Conservation (phyloP, 2,888 invertebrate genomes). For the Lasioglossum leucozonium region DNA sequence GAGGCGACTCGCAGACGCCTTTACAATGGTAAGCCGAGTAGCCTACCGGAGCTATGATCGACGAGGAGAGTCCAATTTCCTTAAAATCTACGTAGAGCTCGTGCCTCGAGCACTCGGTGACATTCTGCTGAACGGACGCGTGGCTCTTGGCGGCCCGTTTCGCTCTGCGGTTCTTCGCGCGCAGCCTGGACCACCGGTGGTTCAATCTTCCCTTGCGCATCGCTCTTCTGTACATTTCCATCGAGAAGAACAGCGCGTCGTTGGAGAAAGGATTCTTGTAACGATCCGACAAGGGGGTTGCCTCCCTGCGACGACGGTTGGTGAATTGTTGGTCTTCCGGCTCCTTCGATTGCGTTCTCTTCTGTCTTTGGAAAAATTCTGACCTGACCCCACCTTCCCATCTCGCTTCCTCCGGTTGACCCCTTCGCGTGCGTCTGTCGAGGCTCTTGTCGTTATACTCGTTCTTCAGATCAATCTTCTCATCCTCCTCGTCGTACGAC, state of each 20-base stretch:
- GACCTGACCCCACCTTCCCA: slow-evolving; percentile 31
- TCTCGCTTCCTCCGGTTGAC: slow-evolving; percentile 60
- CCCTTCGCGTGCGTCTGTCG: slow-evolving; percentile 33
- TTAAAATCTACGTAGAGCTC: slow-evolving; percentile 87
- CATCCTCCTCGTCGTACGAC: slow-evolving; percentile 36
- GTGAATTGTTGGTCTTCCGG: neutral
- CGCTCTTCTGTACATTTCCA: slow-evolving; percentile 77
- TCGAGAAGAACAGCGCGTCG: slow-evolving; percentile 67
- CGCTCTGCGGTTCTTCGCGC: slow-evolving; percentile 2
- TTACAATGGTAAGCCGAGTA: slow-evolving; percentile 88
- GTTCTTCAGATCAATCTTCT: slow-evolving; percentile 53
- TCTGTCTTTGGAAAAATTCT: slow-evolving; percentile 61
- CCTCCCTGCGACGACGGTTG: slow-evolving; percentile 50
- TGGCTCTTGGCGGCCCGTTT: slow-evolving; percentile 49
- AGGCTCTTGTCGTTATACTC: slow-evolving; percentile 39
- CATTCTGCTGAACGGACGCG: slow-evolving; percentile 54
- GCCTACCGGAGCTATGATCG: slow-evolving; percentile 87
- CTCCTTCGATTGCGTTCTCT: slow-evolving; percentile 39
- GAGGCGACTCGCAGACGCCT: slow-evolving; percentile 86
- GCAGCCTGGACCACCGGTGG: neutral
- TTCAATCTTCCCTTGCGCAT: slow-evolving; percentile 63
- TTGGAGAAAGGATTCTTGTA: slow-evolving; percentile 42
- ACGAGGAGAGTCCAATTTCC: slow-evolving; percentile 87
- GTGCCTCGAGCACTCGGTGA: slow-evolving; percentile 80
- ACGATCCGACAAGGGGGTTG: neutral